Evolutionary conservation across 2,113 vertebrate genomes (phyloP), one percentile per base, ranked within the genome.

Genomic region (Sylvia atricapilla): DNA sequence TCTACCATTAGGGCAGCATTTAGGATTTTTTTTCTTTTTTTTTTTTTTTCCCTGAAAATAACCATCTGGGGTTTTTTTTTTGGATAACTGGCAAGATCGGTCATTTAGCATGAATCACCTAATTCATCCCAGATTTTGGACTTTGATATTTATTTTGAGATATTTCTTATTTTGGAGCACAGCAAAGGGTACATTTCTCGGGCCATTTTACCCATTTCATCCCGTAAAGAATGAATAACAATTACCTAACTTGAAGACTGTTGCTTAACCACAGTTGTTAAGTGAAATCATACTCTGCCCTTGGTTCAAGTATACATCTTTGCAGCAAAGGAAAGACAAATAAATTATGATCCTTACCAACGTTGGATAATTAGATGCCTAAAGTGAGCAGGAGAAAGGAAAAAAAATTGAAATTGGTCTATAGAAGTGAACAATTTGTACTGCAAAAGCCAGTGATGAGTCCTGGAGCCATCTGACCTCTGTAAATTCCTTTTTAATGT

Each of bases 71-170:
- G 1, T 6, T 23, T 0, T 0, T 23, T 39, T n/a, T 87, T 93
- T 87, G 24, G 24, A 37, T 90, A 89, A 76, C 50, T 70, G 70
- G 16, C 8, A 13, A 89, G 55, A 39, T 83, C 67, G 5, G 55
- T 68, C 72, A 82, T 92, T 91, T 59, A 59, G 84, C 73, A 67
- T 95, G 90, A 91, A 95, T 96, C 96, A 95, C 70, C 60, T 92
- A 94, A 95, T 94, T 96, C 55, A 68, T 91, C 96, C 93, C 91
- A 96, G 88, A 92, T 68, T 60, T 72, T 88, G 78, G 83, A 46
- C 87, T 94, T 86, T 44, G n/a, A 52, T 72, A 73, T 81, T 92
- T 95, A 95, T 93, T 95, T 83, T 94, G 86, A 92, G 86, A 73
- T 35, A 41, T 86, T 95, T 94, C 63, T 84, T 83, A 74, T 84